phyloP scores from a whole-genome alignment of 2,113 vertebrate species.

The Melanerpes aurifrons region DNA sequence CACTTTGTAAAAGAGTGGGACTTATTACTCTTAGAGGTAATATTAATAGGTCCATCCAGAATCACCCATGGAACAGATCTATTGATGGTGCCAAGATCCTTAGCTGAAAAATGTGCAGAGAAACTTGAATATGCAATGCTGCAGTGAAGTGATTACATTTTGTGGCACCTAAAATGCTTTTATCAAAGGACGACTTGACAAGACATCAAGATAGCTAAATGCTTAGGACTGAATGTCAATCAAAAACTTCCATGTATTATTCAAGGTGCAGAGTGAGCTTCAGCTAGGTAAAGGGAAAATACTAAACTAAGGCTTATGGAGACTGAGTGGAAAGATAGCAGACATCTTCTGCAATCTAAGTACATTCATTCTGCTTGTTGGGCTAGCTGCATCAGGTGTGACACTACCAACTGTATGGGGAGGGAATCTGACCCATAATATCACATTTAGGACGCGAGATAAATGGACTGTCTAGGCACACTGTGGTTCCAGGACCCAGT shows the following conservation, averaged over 20 bases:
- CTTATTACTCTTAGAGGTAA: constrained; percentile 34
- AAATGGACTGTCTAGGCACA: neutral
- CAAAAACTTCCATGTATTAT: constrained; percentile 49
- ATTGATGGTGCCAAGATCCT: constrained; percentile 26
- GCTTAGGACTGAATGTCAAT: constrained; percentile 40
- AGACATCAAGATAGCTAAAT: constrained; percentile 61
- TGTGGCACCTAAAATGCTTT: constrained; percentile 55
- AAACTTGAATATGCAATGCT: constrained; percentile 51
- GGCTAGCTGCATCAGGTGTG: neutral
- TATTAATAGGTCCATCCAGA: constrained; percentile 59
- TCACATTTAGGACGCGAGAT: neutral
- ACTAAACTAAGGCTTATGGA: neutral
- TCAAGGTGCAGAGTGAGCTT: constrained; percentile 26
- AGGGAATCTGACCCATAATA: neutral
- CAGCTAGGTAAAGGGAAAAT: constrained; percentile 19
- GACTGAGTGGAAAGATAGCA: neutral
- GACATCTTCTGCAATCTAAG: neutral
- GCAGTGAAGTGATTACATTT: constrained; percentile 53
- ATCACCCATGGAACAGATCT: constrained; percentile 25
- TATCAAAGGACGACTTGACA: constrained; percentile 64
- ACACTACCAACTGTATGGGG: neutral
- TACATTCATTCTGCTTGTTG: neutral
- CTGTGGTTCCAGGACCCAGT: neutral
- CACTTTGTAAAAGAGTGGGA: constrained; percentile 25
- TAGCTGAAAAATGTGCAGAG: constrained; percentile 44